phyloP scores from a whole-genome alignment of 2,797 vertebrate genomes.

The Scolopax rusticola region DNA sequence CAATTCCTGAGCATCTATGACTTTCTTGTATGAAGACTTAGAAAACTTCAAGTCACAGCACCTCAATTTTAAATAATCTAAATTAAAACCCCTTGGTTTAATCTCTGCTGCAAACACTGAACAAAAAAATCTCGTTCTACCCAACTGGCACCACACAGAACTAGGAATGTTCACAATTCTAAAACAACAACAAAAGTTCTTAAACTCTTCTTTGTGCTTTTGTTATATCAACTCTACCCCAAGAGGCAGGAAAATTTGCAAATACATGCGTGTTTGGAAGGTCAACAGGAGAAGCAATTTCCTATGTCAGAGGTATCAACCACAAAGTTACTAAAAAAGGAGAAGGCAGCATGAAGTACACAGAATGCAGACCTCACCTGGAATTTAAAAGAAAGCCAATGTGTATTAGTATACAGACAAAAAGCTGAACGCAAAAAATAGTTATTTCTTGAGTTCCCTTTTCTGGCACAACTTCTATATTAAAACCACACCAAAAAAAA shows the following conservation, averaged over 20 bases:
- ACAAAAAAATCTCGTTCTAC: background rate
- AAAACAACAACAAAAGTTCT: background rate
- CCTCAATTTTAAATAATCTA: background rate
- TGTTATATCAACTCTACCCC: background rate
- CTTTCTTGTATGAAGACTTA: background rate
- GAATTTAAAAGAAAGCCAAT: background rate
- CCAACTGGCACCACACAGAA: background rate
- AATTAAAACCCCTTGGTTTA: background rate
- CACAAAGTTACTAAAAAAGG: background rate
- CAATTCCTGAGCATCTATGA: background rate
- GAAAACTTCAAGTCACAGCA: background rate
- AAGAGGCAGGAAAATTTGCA: background rate
- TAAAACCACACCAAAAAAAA: background rate
- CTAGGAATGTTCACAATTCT: background rate
- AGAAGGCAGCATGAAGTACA: background rate
- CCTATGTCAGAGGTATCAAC: background rate
- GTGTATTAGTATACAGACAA: background rate
- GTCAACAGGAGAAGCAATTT: conserved; percentile 44
- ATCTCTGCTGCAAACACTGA: background rate
- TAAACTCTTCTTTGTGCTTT: background rate
- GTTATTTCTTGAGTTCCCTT: background rate
- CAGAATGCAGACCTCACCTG: conserved; percentile 22
- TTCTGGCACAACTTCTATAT: background rate
- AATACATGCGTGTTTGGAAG: background rate
- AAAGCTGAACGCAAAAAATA: fast-evolving